phyloP scores from a whole-genome alignment of 2,888 invertebrate species.

The Hypomecis atomaria region DNA sequence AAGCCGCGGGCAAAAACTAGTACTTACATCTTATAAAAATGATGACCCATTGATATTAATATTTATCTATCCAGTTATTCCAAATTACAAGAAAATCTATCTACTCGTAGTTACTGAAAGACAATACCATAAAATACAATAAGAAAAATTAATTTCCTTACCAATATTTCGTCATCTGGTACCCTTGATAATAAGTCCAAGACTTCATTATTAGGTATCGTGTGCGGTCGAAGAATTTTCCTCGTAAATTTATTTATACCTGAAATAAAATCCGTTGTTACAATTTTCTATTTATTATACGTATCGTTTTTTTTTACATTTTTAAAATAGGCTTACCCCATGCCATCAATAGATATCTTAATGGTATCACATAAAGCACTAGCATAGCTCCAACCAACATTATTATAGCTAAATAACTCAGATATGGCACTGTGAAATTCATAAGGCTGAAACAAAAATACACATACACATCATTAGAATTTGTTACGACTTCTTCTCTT shows the following conservation, averaged over 20 bases:
- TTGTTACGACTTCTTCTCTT: no score
- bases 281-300: no score
- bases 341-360: slow-evolving; percentile 94
- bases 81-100: neutral
- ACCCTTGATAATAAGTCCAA: slow-evolving; percentile 97
- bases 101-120: no score
- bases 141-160: slow-evolving; percentile 76
- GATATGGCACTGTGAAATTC: slow-evolving; percentile 98
- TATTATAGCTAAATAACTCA: slow-evolving; percentile 95
- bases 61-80: no score
- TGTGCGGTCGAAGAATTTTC: slow-evolving; percentile 95
- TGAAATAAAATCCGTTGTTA: slow-evolving; percentile 46
- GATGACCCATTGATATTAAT: no score
- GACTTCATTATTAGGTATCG: slow-evolving; percentile 98
- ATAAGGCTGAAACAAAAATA: slow-evolving; percentile 89
- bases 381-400: slow-evolving; percentile 89
- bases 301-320: no score
- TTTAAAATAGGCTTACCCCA: slow-evolving; percentile 88
- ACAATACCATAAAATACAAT: no score
- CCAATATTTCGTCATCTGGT: slow-evolving; percentile 96
- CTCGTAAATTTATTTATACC: slow-evolving; percentile 96
- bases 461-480: slow-evolving; percentile 1
- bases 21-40: no score
- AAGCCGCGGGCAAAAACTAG: no score
- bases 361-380: slow-evolving; percentile 94